Evolutionary conservation across 2,888 invertebrate genomes (phyloP), one percentile per base, ranked within the genome.

Genomic region (Stegana nigrithorax): DNA sequence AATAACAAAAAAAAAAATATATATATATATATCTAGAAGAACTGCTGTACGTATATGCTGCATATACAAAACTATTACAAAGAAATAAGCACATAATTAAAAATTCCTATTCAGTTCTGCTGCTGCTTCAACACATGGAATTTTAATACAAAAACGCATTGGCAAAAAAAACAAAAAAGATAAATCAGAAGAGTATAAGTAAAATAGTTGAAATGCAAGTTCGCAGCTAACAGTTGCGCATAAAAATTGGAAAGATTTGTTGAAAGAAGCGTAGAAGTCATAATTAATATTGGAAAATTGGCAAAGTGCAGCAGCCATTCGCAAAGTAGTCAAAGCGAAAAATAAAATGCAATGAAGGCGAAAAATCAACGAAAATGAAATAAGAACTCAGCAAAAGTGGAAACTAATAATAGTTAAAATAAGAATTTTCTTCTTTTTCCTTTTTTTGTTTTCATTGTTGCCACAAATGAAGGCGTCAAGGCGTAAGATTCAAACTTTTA

Each of bases 261-360:
- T 25, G 25, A 6, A 17, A 42, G 17, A 47, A 23, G 12, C 10
- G 17, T 17, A 39, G 65, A 73, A 75, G 75, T 75, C 73, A 74
- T 75, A 75, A 75, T 75, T 75, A 72, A 75, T 75, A 75, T 78
- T 73, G 75, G 69, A 63, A 71, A 74, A 78, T 78, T 72, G 75
- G 69, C 66, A 67, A 67, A 67, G 64, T 64, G 64, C 27, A 17
- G 56, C 32, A 44, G 60, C 10, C n/a, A 47, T 21, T 45, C 10
- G 17, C 7, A 45, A 42, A 42, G 6, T 10, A n/a, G 44, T n/a
- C n/a, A n/a, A n/a, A n/a, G 51, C 8, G 8, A 45, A 45, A 39
- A 1, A 17, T 17, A 39, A 45, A 45, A 26, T 25, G 29, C 26
- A 23, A 14, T 26, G 12, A 4, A 6, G 32, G 10, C 12, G 1